Conservation (phyloP, 2,113 vertebrate genomes). For the Lepus timidus region DNA sequence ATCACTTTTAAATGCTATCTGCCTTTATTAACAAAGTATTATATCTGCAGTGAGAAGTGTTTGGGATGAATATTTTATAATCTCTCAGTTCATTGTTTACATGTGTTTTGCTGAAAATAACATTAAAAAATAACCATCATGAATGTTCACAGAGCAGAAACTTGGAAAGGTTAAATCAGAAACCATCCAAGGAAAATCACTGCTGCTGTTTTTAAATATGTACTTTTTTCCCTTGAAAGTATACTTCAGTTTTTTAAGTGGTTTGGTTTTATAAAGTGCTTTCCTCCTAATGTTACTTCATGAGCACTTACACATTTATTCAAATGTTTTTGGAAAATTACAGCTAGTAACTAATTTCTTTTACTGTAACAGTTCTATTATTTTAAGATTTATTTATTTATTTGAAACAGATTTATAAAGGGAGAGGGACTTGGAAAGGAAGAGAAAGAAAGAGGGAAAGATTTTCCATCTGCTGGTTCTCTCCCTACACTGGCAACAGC, state of each 20-base stretch:
- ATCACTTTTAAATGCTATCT: not conserved
- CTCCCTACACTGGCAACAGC: too few species aligned
- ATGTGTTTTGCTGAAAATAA: not conserved
- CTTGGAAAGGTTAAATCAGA: slow-evolving; percentile 2
- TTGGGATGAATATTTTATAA: not conserved
- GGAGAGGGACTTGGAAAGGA: too few species aligned
- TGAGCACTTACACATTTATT: slow-evolving; percentile 32
- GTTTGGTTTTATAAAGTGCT: not conserved
- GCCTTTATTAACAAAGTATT: not conserved
- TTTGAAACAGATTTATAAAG: too few species aligned
- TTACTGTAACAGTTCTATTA: not conserved
- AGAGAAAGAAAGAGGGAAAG: too few species aligned
- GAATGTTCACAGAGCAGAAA: not conserved
- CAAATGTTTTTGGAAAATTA: slow-evolving; percentile 13
- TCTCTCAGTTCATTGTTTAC: not conserved
- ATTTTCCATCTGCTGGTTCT: too few species aligned
- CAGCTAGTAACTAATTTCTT: not conserved
- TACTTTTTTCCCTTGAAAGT: not conserved
- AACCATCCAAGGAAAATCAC: not conserved
- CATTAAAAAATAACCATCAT: not conserved
- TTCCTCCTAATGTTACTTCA: not conserved
- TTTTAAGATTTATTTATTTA: not conserved
- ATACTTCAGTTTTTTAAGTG: not conserved
- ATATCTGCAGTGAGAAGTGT: not conserved
- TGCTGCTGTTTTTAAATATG: not conserved